These are phyloP conservation scores for Manacus vitellinus DNA, from an alignment of 2,113 vertebrate genomes.

Conservation along the genomic window DNA sequence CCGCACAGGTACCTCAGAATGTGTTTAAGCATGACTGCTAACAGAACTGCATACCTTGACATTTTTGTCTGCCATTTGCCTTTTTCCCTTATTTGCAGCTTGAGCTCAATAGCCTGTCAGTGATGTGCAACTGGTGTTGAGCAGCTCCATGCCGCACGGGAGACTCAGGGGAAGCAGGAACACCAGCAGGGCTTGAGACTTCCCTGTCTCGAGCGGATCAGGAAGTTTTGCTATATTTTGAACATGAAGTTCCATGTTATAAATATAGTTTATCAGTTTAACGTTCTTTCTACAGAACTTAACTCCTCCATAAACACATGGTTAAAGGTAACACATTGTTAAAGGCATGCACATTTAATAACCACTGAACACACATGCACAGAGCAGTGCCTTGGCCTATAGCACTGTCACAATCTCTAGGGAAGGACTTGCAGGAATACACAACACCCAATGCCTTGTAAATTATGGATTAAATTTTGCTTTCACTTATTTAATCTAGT, in stretches of 20 bases:
- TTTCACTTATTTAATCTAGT: not conserved
- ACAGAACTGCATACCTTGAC: not conserved
- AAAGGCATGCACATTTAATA: not conserved
- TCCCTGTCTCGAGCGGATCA: not conserved
- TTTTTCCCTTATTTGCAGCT: not conserved
- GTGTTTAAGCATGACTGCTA: not conserved
- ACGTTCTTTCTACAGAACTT: not conserved
- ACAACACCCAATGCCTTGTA: not conserved
- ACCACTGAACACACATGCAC: fast-evolving
- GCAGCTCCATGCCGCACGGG: not conserved
- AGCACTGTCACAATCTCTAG: not conserved
- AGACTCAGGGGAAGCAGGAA: not conserved
- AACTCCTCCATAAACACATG: not conserved
- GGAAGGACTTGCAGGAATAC: not conserved
- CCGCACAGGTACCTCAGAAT: not conserved
- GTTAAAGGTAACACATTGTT: not conserved
- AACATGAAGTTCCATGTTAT: not conserved
- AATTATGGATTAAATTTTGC: not conserved
- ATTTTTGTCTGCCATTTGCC: not conserved
- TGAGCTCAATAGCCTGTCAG: not conserved
- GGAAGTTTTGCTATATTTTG: not conserved
- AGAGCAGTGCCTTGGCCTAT: not conserved
- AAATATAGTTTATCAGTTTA: not conserved
- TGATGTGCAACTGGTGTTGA: not conserved
- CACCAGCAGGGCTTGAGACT: not conserved